Base-by-base conservation (phyloP, 1,140 invertebrate species). In the Drosophila simulans region DNA sequence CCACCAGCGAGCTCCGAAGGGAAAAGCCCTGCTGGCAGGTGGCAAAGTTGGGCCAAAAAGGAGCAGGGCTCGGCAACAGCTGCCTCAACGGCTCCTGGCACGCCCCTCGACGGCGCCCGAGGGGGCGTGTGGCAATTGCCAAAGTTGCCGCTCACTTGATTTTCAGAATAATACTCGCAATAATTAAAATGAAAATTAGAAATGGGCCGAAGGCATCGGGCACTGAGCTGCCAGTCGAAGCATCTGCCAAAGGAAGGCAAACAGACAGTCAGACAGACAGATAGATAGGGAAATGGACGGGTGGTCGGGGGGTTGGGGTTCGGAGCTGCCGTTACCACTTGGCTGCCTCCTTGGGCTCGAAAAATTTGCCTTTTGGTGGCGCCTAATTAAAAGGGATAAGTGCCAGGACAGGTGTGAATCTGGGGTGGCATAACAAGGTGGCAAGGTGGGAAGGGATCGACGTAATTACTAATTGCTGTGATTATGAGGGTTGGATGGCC, bases 161-260 rank as follows among this genome's bases (percentile, higher is more conserved):
- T 88, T 83, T 70, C 76, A 69, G 80, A 79, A 88, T 83, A 89
- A 88, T 88, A 82, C 70, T 82, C 60, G 83, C 78, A 83, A 88
- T 88, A 88, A 88, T 88, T 88, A 88, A 88, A 88, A 88, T 89
- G 75, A 82, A 88, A 89, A 88, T 88, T 77, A 76, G 84, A 88
- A 83, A 80, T 60, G 83, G 59, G 62, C 66, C 77, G 56, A 80
- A 66, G 68, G 58, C 71, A 59, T 48, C 25, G 46, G 59, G 39
- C 27, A 13, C 51, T 46, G 31, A 31, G 52, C 34, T 65, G 59
- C 39, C 69, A 62, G 71, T 65, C 34, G 48, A 70, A 75, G 69
- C 83, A 81, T 84, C 82, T 86, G 74, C 54, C 83, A 72, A 78
- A 42, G 20, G 43, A 68, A 59, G 31, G 51, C 68, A 82, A 71